A percentile compares a stretch with the other conserved stretches of the same genome.
These are phyloP conservation scores for Astyanax mexicanus DNA, from an alignment of 2,797 vertebrate genomes.

Conservation along the genomic window DNA sequence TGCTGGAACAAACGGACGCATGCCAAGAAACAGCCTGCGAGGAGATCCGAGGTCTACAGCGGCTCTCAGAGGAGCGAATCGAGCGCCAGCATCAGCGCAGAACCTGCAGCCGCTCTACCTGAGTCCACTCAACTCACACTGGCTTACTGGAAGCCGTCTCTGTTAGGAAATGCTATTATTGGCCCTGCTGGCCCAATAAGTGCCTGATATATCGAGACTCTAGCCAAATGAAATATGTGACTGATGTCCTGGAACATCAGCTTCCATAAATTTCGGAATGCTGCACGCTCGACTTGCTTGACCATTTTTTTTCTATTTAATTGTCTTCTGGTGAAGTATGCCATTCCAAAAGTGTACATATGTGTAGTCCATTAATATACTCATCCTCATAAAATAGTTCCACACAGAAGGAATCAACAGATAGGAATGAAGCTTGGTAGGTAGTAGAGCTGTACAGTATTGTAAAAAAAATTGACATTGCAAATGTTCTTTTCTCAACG, in stretches of 20 bases:
- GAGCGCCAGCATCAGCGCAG: neutral
- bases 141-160: constrained; percentile 1
- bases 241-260: constrained; percentile 9
- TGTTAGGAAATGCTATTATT: constrained; percentile 7
- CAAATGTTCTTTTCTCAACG: no score
- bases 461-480: no score
- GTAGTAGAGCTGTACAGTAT: no score
- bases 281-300: constrained; percentile 7
- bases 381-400: no score
- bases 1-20: neutral
- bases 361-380: neutral
- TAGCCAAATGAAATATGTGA: constrained; percentile 16
- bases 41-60: neutral
- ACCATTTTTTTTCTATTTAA: neutral
- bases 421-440: no score
- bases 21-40: constrained; percentile 15
- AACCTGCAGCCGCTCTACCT: constrained; percentile 1
- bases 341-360: neutral
- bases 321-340: constrained; percentile 9
- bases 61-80: neutral
- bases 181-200: constrained; percentile 16
- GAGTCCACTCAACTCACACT: constrained; percentile 5
- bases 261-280: neutral
- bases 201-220: neutral
- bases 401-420: no score